Conservation (phyloP, 1,140 invertebrate species). For the Arctopsyche grandis region DNA sequence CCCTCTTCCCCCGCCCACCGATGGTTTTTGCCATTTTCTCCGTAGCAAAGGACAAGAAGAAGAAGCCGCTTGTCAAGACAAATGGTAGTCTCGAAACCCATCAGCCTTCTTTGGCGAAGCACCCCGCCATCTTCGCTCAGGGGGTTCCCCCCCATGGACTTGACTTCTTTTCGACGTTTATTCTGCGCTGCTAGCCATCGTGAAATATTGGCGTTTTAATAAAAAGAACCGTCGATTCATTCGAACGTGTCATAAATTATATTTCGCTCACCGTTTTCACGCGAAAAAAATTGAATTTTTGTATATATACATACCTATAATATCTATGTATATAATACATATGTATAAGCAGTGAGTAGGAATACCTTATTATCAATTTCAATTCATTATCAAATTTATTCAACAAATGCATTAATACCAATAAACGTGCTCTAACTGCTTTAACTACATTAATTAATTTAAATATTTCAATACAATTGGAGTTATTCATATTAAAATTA, state of each 20-base stretch:
- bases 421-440: too few relatives aligned
- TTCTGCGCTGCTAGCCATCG: not conserved
- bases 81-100: constrained; percentile 25
- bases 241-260: not conserved
- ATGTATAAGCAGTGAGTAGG: too few relatives aligned
- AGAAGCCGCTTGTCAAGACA: constrained; percentile 36
- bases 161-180: constrained; percentile 33
- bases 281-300: not conserved
- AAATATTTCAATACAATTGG: too few relatives aligned
- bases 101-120: constrained; percentile 38
- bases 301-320: too few relatives aligned
- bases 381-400: too few relatives aligned
- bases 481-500: too few relatives aligned
- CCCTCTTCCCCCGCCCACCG: not conserved
- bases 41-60: not conserved
- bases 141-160: constrained; percentile 30
- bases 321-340: too few relatives aligned
- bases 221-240: constrained; percentile 15
- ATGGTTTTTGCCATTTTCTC: not conserved
- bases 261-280: constrained; percentile 16
- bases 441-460: too few relatives aligned
- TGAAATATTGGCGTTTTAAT: constrained; percentile 1
- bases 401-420: too few relatives aligned
- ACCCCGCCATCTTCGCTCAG: constrained; percentile 16
- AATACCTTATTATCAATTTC: too few relatives aligned